phyloP scores from a whole-genome alignment of 2,113 vertebrate species.

The Otis tarda region DNA sequence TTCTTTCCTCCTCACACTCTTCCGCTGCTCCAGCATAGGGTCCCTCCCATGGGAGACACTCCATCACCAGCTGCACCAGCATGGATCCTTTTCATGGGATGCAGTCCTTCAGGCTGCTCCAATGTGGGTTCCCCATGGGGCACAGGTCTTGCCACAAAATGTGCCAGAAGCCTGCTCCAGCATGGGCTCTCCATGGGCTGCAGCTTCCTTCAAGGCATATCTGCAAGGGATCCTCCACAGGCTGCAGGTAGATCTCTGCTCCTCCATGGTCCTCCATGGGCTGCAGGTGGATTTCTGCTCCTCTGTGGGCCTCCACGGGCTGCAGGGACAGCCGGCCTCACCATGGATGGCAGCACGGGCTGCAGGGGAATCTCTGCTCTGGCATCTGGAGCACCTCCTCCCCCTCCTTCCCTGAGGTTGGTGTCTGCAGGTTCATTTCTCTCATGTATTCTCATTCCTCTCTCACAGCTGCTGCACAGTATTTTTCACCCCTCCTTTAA shows the following conservation, averaged over 20 bases:
- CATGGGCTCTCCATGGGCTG: accelerated
- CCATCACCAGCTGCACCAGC: background rate
- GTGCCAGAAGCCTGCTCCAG: background rate
- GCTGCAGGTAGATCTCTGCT: background rate
- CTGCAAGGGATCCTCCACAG: accelerated
- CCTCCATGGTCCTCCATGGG: accelerated
- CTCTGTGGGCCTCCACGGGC: no score
- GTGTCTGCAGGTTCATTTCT: background rate
- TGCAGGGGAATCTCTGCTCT: background rate
- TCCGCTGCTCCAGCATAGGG: background rate
- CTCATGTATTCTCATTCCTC: background rate
- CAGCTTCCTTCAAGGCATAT: background rate
- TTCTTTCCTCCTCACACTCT: background rate
- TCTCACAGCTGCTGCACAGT: background rate
- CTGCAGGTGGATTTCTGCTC: background rate
- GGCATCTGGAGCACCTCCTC: background rate
- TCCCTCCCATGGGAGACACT: background rate
- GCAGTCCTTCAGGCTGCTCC: background rate
- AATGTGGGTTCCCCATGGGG: background rate
- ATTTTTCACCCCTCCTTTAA: background rate
- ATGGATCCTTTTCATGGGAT: background rate
- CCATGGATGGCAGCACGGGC: accelerated
- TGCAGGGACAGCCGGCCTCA: background rate
- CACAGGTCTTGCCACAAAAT: background rate
- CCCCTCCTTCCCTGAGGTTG: background rate